A percentile compares a stretch with the other conserved stretches of the same genome.
Conservation (phyloP, 2,113 vertebrate genomes). For the Oncorhynchus keta region DNA sequence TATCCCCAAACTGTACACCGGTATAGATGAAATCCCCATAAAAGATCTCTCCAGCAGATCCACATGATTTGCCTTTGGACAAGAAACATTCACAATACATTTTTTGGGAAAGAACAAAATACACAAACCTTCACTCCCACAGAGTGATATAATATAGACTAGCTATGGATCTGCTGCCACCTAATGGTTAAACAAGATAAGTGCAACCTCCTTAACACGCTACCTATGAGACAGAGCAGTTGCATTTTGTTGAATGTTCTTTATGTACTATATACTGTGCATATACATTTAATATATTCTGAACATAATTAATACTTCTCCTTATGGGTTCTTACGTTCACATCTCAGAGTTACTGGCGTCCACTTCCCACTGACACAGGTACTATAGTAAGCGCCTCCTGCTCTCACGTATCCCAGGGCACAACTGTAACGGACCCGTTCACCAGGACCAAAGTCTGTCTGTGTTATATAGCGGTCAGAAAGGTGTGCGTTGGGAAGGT, state of each 20-base stretch:
- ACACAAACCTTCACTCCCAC: too few relatives aligned
- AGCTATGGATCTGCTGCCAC: too few relatives aligned
- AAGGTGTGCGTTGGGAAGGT: background rate
- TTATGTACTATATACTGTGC: background rate
- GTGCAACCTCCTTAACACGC: too few relatives aligned
- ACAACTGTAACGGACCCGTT: conserved; percentile 17
- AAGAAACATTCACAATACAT: background rate
- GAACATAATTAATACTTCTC: background rate
- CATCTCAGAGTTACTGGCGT: conserved; percentile 5
- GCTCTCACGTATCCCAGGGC: background rate
- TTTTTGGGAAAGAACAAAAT: background rate
- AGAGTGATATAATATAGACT: too few relatives aligned
- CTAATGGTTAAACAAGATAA: too few relatives aligned
- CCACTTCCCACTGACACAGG: conserved; percentile 22
- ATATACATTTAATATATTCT: background rate
- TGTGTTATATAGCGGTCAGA: background rate
- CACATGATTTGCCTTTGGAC: conserved; percentile 55
- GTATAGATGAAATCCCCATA: conserved; percentile 58
- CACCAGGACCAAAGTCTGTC: background rate
- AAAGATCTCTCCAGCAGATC: conserved; percentile 62
- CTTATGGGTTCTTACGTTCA: conserved; percentile 24
- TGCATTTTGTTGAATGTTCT: too few relatives aligned
- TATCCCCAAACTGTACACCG: conserved; percentile 67
- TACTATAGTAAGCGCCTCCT: background rate
- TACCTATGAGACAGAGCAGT: too few relatives aligned